A percentile compares a stretch with the other conserved stretches of the same genome.
These are phyloP conservation scores for Drosophila trichaetosa DNA, from an alignment of 2,888 invertebrate species.

Conservation along the genomic window DNA sequence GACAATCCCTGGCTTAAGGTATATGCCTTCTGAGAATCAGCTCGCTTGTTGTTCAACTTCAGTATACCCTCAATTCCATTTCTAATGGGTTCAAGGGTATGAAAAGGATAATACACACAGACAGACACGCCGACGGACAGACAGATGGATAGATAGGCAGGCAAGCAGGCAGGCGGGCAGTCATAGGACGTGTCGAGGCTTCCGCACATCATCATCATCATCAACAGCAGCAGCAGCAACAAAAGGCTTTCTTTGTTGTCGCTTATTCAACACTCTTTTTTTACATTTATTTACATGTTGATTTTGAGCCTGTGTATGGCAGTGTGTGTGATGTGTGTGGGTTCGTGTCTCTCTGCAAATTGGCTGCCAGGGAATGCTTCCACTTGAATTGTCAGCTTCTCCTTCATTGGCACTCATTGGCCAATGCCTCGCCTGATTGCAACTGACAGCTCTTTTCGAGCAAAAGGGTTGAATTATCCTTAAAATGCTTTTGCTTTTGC, in stretches of 20 bases:
- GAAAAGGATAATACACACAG: slow-evolving; percentile 12
- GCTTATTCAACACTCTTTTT: slow-evolving; percentile 48
- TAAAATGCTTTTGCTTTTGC: background rate
- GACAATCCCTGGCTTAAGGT: accelerated
- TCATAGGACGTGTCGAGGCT: slow-evolving; percentile 68
- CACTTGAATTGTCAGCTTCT: slow-evolving; percentile 76
- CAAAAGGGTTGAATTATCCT: slow-evolving; percentile 61
- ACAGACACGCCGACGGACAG: slow-evolving; percentile 15
- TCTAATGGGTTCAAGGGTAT: background rate
- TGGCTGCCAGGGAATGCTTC: slow-evolving; percentile 78
- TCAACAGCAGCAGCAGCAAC: background rate
- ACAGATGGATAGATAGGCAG: background rate
- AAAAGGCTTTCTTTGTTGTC: slow-evolving; percentile 63
- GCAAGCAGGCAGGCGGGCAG: slow-evolving; percentile 10
- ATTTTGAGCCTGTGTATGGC: slow-evolving; percentile 20
- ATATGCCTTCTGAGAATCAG: background rate
- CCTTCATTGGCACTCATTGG: slow-evolving; percentile 70
- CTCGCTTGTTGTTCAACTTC: too few relatives aligned
- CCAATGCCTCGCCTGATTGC: slow-evolving; percentile 69
- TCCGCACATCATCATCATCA: slow-evolving; percentile 68
- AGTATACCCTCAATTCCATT: background rate
- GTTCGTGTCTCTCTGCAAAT: slow-evolving; percentile 68
- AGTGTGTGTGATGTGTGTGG: background rate
- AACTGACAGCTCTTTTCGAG: slow-evolving; percentile 76
- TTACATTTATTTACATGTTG: slow-evolving; percentile 80